These are phyloP conservation scores for Agrochola lychnidis DNA, from an alignment of 2,888 invertebrate species.

Conservation along the genomic window DNA sequence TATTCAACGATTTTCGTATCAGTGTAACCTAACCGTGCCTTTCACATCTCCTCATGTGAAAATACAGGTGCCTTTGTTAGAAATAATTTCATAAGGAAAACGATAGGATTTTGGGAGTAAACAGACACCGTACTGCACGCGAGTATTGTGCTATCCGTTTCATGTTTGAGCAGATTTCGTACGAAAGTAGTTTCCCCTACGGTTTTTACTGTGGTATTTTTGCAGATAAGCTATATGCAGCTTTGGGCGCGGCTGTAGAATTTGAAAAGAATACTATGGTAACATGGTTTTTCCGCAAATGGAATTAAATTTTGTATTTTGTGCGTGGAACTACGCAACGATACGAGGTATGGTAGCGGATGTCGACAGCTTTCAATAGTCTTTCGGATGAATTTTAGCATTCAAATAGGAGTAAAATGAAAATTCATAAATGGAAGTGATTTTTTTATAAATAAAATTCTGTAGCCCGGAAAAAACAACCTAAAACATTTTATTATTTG, in stretches of 20 bases:
- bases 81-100: slow-evolving; percentile 62
- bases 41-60: slow-evolving; percentile 48
- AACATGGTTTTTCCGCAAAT: neutral
- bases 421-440: neutral
- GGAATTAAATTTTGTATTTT: neutral
- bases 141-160: slow-evolving; percentile 42
- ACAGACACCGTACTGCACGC: slow-evolving; percentile 41
- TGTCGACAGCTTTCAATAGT: neutral
- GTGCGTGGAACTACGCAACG: neutral
- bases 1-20: slow-evolving; percentile 49
- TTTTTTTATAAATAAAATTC: neutral
- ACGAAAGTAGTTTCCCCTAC: slow-evolving; percentile 6
- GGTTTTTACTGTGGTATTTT: slow-evolving; percentile 19
- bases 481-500: slow-evolving; percentile 12
- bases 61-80: slow-evolving; percentile 45
- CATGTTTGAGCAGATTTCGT: slow-evolving; percentile 48
- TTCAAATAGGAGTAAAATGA: neutral
- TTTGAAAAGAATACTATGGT: neutral
- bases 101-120: slow-evolving; percentile 32
- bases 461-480: neutral
- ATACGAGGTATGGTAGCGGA: neutral
- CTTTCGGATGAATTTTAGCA: neutral
- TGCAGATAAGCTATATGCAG: neutral
- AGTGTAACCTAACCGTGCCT: slow-evolving; percentile 18
- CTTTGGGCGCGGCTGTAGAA: neutral